Conservation (phyloP, 2,113 vertebrate genomes). For the Todiramphus chloris region DNA sequence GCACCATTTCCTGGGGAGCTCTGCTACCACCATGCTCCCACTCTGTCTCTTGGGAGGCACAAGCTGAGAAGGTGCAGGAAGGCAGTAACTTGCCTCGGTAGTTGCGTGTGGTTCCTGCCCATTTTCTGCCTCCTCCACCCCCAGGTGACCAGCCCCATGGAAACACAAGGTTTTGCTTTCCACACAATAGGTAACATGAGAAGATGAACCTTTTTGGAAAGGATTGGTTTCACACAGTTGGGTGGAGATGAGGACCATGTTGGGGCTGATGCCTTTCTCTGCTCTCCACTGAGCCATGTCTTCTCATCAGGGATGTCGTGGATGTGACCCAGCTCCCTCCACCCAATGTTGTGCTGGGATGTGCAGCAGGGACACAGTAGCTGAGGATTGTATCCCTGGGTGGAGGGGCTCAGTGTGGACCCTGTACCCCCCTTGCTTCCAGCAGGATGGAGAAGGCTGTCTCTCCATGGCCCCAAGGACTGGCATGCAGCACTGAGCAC, state of each 20-base stretch:
- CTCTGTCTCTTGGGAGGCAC: background rate
- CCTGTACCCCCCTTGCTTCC: accelerated
- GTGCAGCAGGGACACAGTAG: background rate
- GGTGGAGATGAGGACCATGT: background rate
- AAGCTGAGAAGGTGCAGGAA: background rate
- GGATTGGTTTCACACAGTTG: background rate
- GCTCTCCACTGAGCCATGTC: background rate
- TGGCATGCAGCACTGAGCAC: background rate
- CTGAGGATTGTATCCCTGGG: background rate
- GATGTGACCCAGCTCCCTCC: background rate
- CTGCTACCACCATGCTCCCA: background rate
- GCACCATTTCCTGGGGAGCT: background rate
- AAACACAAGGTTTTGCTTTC: background rate
- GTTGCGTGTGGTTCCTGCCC: background rate
- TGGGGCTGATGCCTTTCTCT: background rate
- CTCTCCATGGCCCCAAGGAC: background rate
- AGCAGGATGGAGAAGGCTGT: background rate
- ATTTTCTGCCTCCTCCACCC: background rate
- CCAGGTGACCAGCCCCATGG: background rate
- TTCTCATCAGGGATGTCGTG: background rate
- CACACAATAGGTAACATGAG: background rate
- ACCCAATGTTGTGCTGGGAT: accelerated
- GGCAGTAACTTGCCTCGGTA: background rate
- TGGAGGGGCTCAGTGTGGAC: background rate
- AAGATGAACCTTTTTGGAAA: background rate